Base-by-base conservation (phyloP, 2,797 vertebrate species). In the Brachyalestes nurse region DNA sequence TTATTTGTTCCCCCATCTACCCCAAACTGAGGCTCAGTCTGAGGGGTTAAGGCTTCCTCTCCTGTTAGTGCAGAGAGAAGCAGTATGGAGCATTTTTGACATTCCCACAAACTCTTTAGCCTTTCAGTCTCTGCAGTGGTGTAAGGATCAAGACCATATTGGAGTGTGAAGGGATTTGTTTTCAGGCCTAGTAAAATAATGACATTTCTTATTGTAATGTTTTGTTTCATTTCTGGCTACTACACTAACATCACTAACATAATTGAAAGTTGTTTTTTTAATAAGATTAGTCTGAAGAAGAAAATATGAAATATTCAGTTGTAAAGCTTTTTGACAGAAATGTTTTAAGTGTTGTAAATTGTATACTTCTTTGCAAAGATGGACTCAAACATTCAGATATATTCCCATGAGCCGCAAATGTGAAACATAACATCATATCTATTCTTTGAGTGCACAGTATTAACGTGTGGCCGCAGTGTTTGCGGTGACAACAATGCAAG, bases 331-430 rank as follows among this genome's bases (percentile, higher is more conserved):
- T 51, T 51, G 13, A 51, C 47, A 17, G 62, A 65, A 65, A 19
- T 65, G n/a, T 19, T 34, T 34, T 8, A 40, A 60, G 55, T 57
- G 60, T 62, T 25, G 9, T 13, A 64, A 5, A 77, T 71, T 4
- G 47, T 62, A 40, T 61, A 51, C 13, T 51, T 14, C 47, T 51
- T 51, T 51, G 10, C 47, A 73, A 38, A 51, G 45, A 57, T 55
- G 19, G 71, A 82, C 40, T 25, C 28, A 49, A 47, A 45, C 42
- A 78, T 75, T 84, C 72, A 60, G 82, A 76, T 72, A 55, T 51
- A 78, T 72, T 84, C 70, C 55, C 80, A 78, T 70, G 79, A 70
- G 57, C 51, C 49, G 76, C 67, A 64, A 70, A 65, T 34, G 61
- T 53, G 25, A 75, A 34, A 21, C 4, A 64, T 34, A 25, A 25